phyloP scores from a whole-genome alignment of 2,113 vertebrate species.

The Taxidea taxus region DNA sequence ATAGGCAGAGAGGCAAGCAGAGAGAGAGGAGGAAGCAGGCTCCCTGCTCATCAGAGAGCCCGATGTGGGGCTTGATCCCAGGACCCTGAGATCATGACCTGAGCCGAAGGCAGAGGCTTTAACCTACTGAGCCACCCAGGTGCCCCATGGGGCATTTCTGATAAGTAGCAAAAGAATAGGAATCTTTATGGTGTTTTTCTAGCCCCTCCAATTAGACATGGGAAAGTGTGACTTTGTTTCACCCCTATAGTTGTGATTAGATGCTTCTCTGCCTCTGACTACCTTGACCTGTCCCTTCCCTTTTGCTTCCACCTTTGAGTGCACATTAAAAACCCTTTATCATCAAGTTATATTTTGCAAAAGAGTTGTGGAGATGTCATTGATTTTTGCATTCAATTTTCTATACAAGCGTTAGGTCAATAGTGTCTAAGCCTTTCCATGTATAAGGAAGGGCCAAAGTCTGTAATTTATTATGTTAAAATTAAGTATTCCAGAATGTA shows the following conservation, averaged over 20 bases:
- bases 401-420: neutral
- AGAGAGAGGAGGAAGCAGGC: too few species aligned
- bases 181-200: neutral
- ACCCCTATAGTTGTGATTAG: neutral
- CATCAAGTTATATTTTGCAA: neutral
- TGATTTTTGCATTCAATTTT: constrained; percentile 13
- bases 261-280: neutral
- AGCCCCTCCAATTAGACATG: neutral
- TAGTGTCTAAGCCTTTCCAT: neutral
- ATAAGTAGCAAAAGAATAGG: neutral
- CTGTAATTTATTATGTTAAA: neutral
- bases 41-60: too few species aligned
- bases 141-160: neutral
- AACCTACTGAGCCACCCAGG: too few species aligned
- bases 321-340: neutral
- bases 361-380: neutral
- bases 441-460: neutral
- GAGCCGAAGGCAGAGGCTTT: too few species aligned
- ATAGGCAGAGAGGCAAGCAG: too few species aligned
- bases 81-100: too few species aligned
- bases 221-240: neutral
- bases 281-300: neutral
- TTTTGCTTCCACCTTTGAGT: neutral
- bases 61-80: too few species aligned
- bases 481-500: neutral